Percentiles rank a stretch among this genome's conserved stretches.
Evolutionary conservation across 2,113 vertebrate genomes (phyloP).

Genomic region (Pionites leucogaster): DNA sequence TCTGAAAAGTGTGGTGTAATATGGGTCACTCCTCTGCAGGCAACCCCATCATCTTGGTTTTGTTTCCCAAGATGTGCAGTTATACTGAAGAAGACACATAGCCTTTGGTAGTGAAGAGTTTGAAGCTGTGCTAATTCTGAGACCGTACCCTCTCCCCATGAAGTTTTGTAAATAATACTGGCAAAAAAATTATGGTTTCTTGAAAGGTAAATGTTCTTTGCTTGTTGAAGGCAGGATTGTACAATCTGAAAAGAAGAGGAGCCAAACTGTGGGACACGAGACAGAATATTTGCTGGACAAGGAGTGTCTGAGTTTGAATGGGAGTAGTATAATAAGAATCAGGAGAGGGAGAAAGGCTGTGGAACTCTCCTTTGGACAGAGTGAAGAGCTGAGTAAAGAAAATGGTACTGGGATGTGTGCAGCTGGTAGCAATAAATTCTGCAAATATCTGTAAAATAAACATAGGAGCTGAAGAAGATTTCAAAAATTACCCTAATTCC

Average conservation of each 20-base stretch:
- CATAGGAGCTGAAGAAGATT: neutral
- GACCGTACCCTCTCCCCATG: fast-evolving
- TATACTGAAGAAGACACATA: fast-evolving
- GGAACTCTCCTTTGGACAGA: neutral
- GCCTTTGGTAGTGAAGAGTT: neutral
- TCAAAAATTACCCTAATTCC: neutral
- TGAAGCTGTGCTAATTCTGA: neutral
- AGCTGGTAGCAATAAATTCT: neutral
- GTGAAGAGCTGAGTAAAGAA: neutral
- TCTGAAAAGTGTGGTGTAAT: neutral
- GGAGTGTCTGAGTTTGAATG: neutral
- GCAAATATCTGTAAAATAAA: neutral
- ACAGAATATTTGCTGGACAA: neutral
- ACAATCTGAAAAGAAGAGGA: neutral
- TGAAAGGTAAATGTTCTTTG: neutral
- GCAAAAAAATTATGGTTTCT: neutral
- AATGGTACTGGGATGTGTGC: neutral
- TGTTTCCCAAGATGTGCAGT: neutral
- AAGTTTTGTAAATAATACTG: neutral
- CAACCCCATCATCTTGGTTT: neutral
- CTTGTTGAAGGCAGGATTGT: neutral
- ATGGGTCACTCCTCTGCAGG: neutral
- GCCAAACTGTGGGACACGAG: too few species aligned
- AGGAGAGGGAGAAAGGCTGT: neutral
- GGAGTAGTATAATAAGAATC: neutral